Conservation (phyloP, 2,888 invertebrate species). For the Melanchra persicariae region DNA sequence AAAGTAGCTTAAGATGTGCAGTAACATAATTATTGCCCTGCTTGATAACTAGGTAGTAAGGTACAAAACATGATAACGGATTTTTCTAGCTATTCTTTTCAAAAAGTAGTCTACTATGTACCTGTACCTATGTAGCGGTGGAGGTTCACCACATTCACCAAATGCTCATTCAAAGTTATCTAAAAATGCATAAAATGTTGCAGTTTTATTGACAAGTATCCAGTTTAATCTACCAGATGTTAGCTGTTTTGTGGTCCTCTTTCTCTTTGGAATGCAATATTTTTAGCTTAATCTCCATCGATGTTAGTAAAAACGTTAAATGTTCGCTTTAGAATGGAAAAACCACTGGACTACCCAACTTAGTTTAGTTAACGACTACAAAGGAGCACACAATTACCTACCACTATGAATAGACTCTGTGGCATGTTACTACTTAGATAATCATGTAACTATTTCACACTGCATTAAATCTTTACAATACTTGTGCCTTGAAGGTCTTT, state of each 20-base stretch:
- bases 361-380: slow-evolving; percentile 8
- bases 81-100: not conserved
- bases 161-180: not conserved
- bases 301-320: not conserved
- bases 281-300: not conserved
- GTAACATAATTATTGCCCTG: too few relatives aligned
- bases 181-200: not conserved
- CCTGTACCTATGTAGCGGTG: not conserved
- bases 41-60: not conserved
- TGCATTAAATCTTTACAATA: slow-evolving; percentile 41
- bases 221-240: slow-evolving; percentile 8
- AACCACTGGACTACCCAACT: not conserved
- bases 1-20: too few relatives aligned
- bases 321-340: not conserved
- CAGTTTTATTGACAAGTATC: not conserved
- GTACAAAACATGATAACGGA: not conserved
- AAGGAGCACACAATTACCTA: slow-evolving; percentile 10
- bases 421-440: slow-evolving; percentile 28
- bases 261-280: not conserved
- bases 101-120: not conserved
- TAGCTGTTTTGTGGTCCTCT: not conserved
- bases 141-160: not conserved
- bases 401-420: slow-evolving; percentile 8
- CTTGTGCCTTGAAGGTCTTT: slow-evolving; percentile 33
- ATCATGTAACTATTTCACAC: slow-evolving; percentile 50